Base-by-base conservation (phyloP, 2,888 invertebrate genomes). In the Allolobophora icterica region DNA sequence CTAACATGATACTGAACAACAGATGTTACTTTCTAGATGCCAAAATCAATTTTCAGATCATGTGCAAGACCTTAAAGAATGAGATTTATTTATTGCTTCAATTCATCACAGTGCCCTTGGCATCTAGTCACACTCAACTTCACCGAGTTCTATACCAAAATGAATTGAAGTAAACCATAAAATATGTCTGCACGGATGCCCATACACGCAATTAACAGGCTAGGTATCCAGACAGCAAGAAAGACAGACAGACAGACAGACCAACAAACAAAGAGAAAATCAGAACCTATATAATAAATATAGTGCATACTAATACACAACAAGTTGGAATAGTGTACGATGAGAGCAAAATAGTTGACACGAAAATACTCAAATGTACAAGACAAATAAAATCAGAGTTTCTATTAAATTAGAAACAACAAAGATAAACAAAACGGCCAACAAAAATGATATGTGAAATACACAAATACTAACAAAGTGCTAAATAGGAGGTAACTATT, bases 401-500 rank as follows among this genome's bases (percentile, higher is more conserved):
- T n/a, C 71, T 11, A 71, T 71, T 71, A 71, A 71, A 71, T 71
- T n/a, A 71, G n/a, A n/a, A 6, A 71, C 71, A 71, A 71, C 71
- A 71, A 71, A 4, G 71, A 71, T 13, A 71, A 24, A 24, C 52
- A n/a, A 71, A 71, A 71, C 71, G n/a, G 8, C 13, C 30, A n/a
- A 30, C 52, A 21, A 71, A n/a, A 71, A 71, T 71, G 71, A 71
- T 71, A 71, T 71, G 71, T 71, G 30, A n/a, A 71, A 71, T 11
- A 8, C n/a, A n/a, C 1, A 71, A 71, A 71, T 11, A 71, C n/a
- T 8, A 71, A 71, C 30, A n/a, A n/a, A 71, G 71, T 11, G 71
- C 71, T n/a, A 71, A 71, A 71, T n/a, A n/a, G 71, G 71, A 71
- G 71, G 71, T 71, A 71, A 71, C n/a, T 30, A 71, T 71, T n/a